Base-by-base conservation (phyloP, 2,113 vertebrate species). In the Eulemur rufifrons region DNA sequence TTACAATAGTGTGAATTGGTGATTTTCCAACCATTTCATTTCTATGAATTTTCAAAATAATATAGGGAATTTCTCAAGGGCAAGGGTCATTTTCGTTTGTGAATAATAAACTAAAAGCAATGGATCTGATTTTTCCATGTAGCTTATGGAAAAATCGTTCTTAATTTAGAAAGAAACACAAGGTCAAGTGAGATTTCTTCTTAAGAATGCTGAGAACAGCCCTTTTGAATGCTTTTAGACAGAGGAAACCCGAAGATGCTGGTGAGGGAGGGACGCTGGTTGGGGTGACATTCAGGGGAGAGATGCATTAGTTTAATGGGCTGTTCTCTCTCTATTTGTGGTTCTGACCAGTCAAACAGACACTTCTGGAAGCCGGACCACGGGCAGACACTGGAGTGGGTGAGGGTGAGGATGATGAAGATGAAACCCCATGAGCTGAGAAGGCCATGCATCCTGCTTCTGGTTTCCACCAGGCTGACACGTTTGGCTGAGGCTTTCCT, bases 121-220 rank as follows among this genome's bases (percentile, higher is more conserved):
- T 52, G 25, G 27, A 74, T 84, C 39, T 94, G 56, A 92, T 37
- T 94, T 90, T 93, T 96, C 82, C 63, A 74, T 1, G 0, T 52
- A 71, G 54, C 13, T 68, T 78, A 54, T 15, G 6, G 23, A 68
- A 89, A 86, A 94, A 68, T 47, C 8, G 74, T 69, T 78, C 32
- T 88, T 80, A 80, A 85, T 82, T 81, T 77, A 76, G 71, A 89
- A 64, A 64, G 61, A 86, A 89, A 82, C 37, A 2, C 59, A 47
- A 91, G 68, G 52, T 59, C 32, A 68, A 78, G 61, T 73, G 56
- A 96, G 17, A 74, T 66, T 66, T 81, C 52, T 89, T 66, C 37
- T 86, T 66, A 81, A 32, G 15, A 88, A 52, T 71, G 64, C 45
- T 52, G 34, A 77, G 68, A 92, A 93, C 6, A 80, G 37, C 18